phyloP scores from a whole-genome alignment of 2,888 invertebrate genomes.

The Crocallis elinguaria region DNA sequence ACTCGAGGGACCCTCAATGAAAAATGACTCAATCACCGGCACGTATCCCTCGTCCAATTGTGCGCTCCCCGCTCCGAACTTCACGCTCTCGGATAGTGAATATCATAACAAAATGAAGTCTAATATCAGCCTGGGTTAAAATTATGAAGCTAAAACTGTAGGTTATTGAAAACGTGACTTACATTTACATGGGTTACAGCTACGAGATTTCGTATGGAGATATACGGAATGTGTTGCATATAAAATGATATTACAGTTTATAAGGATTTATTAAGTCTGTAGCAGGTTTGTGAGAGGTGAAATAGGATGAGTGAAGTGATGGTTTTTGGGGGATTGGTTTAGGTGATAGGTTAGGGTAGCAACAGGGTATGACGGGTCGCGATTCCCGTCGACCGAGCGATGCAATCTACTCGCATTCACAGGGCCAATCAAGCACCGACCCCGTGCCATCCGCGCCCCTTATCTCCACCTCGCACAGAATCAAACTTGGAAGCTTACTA shows the following conservation, averaged over 20 bases:
- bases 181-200: conserved; percentile 79
- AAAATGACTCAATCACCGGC: conserved; percentile 41
- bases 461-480: conserved; percentile 56
- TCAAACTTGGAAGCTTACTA: conserved; percentile 22
- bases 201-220: conserved; percentile 67
- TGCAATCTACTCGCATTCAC: conserved; percentile 83
- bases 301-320: conserved; percentile 33
- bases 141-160: conserved; percentile 84
- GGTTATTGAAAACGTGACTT: conserved; percentile 85
- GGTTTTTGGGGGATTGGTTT: conserved; percentile 26
- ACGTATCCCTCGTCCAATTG: conserved; percentile 29
- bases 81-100: conserved; percentile 49
- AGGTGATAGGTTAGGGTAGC: conserved; percentile 36
- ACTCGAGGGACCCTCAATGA: conserved; percentile 28
- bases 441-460: conserved; percentile 71
- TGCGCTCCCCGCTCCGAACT: conserved; percentile 27
- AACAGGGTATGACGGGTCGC: conserved; percentile 41
- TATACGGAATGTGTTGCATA: conserved; percentile 49
- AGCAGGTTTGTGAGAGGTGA: conserved; percentile 31
- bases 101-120: conserved; percentile 81
- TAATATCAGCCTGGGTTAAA: conserved; percentile 81
- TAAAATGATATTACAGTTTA: conserved; percentile 43
- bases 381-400: conserved; percentile 46
- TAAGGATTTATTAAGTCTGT: conserved; percentile 41
- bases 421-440: conserved; percentile 82